phyloP scores from a whole-genome alignment of 1,140 invertebrate genomes.

The Chironomus tepperi region DNA sequence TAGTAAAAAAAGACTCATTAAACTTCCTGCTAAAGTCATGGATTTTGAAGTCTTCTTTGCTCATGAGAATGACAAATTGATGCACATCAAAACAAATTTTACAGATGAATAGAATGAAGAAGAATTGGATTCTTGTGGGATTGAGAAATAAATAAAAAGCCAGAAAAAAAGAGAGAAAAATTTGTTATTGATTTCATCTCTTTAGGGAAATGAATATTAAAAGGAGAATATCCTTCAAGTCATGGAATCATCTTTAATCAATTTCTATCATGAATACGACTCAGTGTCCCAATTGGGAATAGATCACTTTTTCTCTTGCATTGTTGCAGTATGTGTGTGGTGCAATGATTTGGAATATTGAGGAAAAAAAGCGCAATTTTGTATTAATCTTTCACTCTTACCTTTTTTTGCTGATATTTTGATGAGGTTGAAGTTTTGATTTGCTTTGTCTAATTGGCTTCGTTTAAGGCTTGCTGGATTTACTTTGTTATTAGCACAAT shows the following conservation, averaged over 20 bases:
- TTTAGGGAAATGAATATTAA: background rate
- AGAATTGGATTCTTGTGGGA: background rate
- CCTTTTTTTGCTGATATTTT: too few species aligned
- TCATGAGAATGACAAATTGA: background rate
- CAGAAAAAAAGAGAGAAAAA: background rate
- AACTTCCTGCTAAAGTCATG: background rate
- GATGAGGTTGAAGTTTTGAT: background rate
- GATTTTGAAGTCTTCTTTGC: background rate
- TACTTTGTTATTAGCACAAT: too few species aligned
- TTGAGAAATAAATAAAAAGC: background rate
- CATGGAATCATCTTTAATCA: conserved; percentile 1
- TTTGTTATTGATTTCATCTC: background rate
- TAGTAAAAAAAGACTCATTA: conserved; percentile 7
- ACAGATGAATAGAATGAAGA: background rate
- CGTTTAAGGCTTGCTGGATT: background rate
- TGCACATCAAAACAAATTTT: conserved; percentile 8
- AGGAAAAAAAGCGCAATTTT: background rate
- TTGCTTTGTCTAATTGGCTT: background rate
- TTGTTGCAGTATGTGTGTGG: background rate
- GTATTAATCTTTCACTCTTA: background rate
- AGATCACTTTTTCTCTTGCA: background rate
- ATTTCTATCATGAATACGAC: background rate
- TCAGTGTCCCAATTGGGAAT: background rate
- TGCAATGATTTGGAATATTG: background rate
- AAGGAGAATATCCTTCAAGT: background rate